Base-by-base conservation (phyloP, 2,113 vertebrate species). In the Platysternon megacephalum region DNA sequence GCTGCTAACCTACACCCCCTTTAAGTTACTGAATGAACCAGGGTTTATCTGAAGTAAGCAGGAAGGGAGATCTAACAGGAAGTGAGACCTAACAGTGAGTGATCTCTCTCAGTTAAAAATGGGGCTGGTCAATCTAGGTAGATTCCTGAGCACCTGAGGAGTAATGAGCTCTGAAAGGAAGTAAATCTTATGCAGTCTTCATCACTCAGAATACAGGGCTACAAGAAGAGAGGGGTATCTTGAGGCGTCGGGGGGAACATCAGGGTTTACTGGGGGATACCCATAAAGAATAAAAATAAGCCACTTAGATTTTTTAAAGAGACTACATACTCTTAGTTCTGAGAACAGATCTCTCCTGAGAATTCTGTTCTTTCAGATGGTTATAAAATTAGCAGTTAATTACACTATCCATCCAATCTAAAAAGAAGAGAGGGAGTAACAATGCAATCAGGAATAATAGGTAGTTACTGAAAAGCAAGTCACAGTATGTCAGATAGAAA, bases 21-120 rank as follows among this genome's bases (percentile, higher is more conserved):
- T 44, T 2, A 2, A 32, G 61, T 24, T 2, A 17, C 26, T 5
- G 17, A 42, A 28, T 2, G 17, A 51, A 56, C 72, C 29, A 42
- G 44, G 0, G 3, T 2, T 10, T 21, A 0, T 7, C 52, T 53
- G 52, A 17, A 53, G 21, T 0, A 44, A 32, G 76, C 19, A 53
- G 21, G 8, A 53, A 53, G 52, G 52, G 52, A 53, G 52, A 21
- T 21, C 8, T 21, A 53, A 53, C 74, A 82, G 22, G 42, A 48
- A 48, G 39, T 22, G 39, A 76, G 22, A 76, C 24, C 39, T 76
- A 76, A 76, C 22, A 44, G 22, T 76, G 22, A 44, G 21, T 44
- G 61, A 65, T 65, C 61, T n/a, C 61, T n/a, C 35, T 68, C 35
- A 19, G 7, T 9, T 68, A 68, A 68, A 68, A n/a, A 68, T 68